A percentile compares a stretch with the other conserved stretches of the same genome.
These are phyloP conservation scores for Aphrophora alni DNA, from an alignment of 2,888 invertebrate species.

Conservation along the genomic window DNA sequence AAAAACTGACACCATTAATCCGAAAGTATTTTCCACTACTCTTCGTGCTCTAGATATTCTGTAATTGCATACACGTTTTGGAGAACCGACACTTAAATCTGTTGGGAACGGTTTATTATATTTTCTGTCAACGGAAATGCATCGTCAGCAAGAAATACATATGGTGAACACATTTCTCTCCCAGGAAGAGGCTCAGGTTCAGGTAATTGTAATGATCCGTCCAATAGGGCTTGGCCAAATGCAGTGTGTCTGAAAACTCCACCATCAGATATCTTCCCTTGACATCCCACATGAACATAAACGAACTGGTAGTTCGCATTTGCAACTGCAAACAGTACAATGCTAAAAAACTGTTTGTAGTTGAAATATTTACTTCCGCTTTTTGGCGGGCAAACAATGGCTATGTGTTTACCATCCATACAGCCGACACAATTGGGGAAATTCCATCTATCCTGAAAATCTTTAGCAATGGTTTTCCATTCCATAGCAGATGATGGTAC, in stretches of 20 bases:
- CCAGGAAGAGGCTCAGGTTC: slow-evolving; percentile 35
- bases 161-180: slow-evolving; percentile 42
- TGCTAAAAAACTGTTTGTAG: slow-evolving; percentile 6
- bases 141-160: slow-evolving; percentile 49
- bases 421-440: slow-evolving; percentile 31
- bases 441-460: slow-evolving; percentile 24
- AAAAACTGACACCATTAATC: slow-evolving; percentile 41
- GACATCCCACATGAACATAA: slow-evolving; percentile 45
- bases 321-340: slow-evolving; percentile 36
- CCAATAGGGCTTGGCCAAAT: slow-evolving; percentile 26
- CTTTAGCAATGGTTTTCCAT: slow-evolving; percentile 30
- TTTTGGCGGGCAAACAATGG: slow-evolving; percentile 27
- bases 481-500: slow-evolving; percentile 28
- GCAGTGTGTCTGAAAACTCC: slow-evolving; percentile 34
- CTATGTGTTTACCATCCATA: slow-evolving; percentile 32
- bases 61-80: slow-evolving; percentile 45
- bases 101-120: slow-evolving; percentile 42
- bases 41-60: slow-evolving; percentile 44
- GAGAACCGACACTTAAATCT: slow-evolving; percentile 38
- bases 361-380: slow-evolving; percentile 35
- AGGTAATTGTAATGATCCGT: slow-evolving; percentile 40
- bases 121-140: slow-evolving; percentile 48
- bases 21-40: slow-evolving; percentile 45
- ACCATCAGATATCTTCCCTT: slow-evolving; percentile 44
- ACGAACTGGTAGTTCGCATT: slow-evolving; percentile 45